Conservation (phyloP, 2,888 invertebrate genomes). For the Campoplex capitator region DNA sequence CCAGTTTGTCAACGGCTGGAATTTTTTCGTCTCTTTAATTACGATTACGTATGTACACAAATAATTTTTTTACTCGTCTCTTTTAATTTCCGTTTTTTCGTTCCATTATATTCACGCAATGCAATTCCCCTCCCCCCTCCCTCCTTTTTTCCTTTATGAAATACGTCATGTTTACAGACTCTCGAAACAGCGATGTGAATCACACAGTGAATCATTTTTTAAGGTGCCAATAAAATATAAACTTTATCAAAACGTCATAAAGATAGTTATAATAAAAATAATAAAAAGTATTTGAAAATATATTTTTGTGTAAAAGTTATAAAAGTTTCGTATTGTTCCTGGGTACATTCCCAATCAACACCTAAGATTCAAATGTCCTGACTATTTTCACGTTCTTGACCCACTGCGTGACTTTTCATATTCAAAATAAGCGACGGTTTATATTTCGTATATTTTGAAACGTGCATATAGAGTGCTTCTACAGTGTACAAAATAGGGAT, state of each 20-base stretch:
- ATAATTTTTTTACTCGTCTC: not conserved
- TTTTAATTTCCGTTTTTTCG: not conserved
- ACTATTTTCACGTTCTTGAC: not conserved
- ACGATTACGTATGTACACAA: not conserved
- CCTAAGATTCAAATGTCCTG: not conserved
- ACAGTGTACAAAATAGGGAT: not conserved
- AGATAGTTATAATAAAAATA: not conserved
- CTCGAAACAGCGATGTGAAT: not conserved
- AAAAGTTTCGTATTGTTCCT: not conserved
- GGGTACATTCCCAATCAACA: not conserved
- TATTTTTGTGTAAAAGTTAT: not conserved
- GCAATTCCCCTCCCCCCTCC: not conserved
- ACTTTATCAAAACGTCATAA: not conserved
- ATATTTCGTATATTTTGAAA: not conserved
- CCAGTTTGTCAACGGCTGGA: no score
- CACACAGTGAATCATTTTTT: not conserved
- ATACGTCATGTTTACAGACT: not conserved
- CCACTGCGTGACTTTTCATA: not conserved
- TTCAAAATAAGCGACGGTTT: not conserved
- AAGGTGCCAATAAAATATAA: not conserved
- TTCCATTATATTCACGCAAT: not conserved
- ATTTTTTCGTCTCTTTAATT: not conserved
- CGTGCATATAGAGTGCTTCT: not conserved
- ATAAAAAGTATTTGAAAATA: not conserved
- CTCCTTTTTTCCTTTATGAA: not conserved